Evolutionary conservation across 2,113 vertebrate species (phyloP).

Genomic region (Triplophysa dalaica): DNA sequence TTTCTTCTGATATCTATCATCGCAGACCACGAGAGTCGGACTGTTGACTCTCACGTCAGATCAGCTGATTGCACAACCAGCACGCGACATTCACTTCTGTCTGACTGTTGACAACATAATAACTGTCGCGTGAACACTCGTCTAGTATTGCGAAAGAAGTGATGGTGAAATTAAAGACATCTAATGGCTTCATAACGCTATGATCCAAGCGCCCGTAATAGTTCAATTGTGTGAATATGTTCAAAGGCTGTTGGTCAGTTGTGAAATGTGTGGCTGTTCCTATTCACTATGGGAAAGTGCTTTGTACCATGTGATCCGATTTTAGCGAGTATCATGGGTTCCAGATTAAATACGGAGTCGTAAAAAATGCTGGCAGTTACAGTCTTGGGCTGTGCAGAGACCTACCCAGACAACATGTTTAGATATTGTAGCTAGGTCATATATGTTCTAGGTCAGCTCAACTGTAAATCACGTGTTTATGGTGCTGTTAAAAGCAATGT

Average conservation of each 20-base stretch:
- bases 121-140: background rate
- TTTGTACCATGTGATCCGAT: conserved; percentile 56
- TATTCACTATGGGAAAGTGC: conserved; percentile 7
- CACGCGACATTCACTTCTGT: background rate
- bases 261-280: background rate
- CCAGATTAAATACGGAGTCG: conserved; percentile 61
- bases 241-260: background rate
- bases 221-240: background rate
- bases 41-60: background rate
- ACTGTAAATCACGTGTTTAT: no score
- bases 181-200: background rate
- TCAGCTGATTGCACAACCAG: conserved; percentile 19
- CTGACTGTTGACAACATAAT: conserved; percentile 5
- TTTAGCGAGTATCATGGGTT: conserved; percentile 59
- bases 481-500: background rate
- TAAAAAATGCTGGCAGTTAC: conserved; percentile 5
- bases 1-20: no score
- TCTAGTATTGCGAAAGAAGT: conserved; percentile 1
- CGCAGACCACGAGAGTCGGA: background rate
- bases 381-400: background rate
- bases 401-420: background rate
- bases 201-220: background rate
- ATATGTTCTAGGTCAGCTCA: no score
- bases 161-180: background rate
- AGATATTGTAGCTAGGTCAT: no score